These are phyloP conservation scores for Benthosema pterotum DNA, from an alignment of 2,797 vertebrate genomes.

Conservation along the genomic window DNA sequence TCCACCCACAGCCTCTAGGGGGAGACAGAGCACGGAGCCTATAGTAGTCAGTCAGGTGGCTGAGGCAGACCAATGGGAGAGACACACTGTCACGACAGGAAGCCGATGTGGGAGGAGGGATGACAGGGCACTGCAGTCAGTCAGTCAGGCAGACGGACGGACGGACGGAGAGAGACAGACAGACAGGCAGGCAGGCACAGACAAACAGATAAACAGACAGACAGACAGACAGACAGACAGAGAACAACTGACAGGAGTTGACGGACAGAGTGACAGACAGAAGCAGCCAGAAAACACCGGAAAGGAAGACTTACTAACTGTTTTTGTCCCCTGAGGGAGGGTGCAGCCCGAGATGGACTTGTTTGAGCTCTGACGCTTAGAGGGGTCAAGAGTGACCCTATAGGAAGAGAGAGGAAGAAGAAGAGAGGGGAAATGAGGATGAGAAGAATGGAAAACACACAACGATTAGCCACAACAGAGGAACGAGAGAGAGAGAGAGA, in stretches of 20 bases:
- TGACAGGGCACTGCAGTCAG: background rate
- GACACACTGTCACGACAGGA: background rate
- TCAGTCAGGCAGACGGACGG: constrained; percentile 23
- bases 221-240: constrained; percentile 39
- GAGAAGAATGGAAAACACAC: background rate
- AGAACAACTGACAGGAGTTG: constrained; percentile 39
- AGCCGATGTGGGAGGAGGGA: constrained; percentile 3
- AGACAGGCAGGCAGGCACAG: constrained; percentile 23
- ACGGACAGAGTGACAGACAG: constrained; percentile 22
- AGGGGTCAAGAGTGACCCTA: constrained; percentile 99
- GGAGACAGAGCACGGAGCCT: constrained; percentile 42
- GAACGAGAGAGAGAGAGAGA: constrained; percentile 42
- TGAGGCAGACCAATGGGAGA: constrained; percentile 31
- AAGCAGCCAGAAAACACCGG: constrained; percentile 76
- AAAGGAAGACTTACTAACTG: constrained; percentile 93
- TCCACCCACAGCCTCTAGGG: constrained; percentile 42
- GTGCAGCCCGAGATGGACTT: constrained; percentile 93
- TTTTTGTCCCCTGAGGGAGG: constrained; percentile 95
- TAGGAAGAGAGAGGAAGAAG: constrained; percentile 64
- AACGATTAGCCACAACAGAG: constrained; percentile 57
- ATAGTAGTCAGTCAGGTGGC: constrained; percentile 42
- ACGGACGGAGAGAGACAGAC: background rate
- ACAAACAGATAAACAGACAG: constrained; percentile 43
- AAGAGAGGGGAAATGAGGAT: constrained; percentile 57
- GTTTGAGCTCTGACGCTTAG: constrained; percentile 97